phyloP scores from a whole-genome alignment of 2,113 vertebrate genomes.

The Nymphicus hollandicus region DNA sequence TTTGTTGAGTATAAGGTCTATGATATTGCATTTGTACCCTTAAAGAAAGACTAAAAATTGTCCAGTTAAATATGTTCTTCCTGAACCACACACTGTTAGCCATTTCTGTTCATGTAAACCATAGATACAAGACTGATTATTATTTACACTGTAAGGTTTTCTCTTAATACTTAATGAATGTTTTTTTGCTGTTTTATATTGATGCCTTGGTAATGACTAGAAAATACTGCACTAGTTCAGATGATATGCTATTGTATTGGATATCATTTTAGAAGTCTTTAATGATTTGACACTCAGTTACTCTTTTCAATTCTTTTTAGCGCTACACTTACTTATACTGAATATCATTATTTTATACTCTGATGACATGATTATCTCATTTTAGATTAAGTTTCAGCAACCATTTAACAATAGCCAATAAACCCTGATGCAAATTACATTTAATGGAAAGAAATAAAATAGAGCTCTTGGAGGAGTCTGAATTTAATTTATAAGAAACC shows the following conservation, averaged over 20 bases:
- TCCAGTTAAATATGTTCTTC: not conserved
- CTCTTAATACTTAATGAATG: not conserved
- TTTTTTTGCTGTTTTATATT: not conserved
- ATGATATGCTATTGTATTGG: not conserved
- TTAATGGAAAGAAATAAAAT: constrained; percentile 7
- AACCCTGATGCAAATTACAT: constrained; percentile 20
- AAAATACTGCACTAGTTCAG: not conserved
- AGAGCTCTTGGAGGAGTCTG: not conserved
- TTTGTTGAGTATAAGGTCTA: not conserved
- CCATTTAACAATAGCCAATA: constrained; percentile 54
- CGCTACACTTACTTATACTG: not conserved
- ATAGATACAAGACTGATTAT: not conserved
- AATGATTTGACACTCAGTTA: not conserved
- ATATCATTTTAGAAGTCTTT: not conserved
- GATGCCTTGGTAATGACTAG: not conserved
- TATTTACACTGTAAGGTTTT: not conserved
- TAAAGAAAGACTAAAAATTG: not conserved
- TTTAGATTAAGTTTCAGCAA: constrained; percentile 52
- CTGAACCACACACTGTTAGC: not conserved
- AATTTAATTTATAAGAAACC: constrained; percentile 50
- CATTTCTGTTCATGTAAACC: not conserved
- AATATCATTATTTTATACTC: constrained; percentile 45
- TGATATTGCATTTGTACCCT: not conserved
- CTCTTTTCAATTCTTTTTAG: not conserved
- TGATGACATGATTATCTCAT: constrained; percentile 41